Base-by-base conservation (phyloP, 2,113 vertebrate genomes). In the Phainopepla nitens region DNA sequence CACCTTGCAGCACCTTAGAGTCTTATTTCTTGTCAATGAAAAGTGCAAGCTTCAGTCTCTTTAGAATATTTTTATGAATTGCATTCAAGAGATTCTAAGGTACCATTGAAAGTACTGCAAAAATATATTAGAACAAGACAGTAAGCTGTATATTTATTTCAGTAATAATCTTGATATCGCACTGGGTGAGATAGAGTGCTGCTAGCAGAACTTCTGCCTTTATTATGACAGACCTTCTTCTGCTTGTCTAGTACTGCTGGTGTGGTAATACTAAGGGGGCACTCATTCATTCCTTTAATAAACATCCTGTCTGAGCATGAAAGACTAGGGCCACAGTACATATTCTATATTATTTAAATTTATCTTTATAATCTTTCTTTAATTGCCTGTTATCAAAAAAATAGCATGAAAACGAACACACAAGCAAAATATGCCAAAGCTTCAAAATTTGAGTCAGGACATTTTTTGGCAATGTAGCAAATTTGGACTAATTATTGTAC, bases 401-500 rank as follows among this genome's bases (percentile, higher is more conserved):
- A 66, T 54, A 61, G 29, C 13, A 24, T 42, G 6, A 82, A 72
- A 93, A 65, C 1, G 41, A 91, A 79, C 60, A 66, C 29, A 93
- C 13, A 58, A 66, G 18, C 5, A 29, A 88, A 85, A 78, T 53
- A 53, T 12, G 10, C 21, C 49, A 86, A 92, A 86, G 56, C 27
- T 77, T 86, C 29, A 80, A 66, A 66, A 73, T 81, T 69, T 70
- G 47, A 80, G n/a, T 87, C 47, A 75, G 61, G 56, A 77, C 7
- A 65, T 78, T 84, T 94, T 95, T 73, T 90, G 56, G 56, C 68
- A 78, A 78, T 44, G 41, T 83, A 92, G 80, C 54, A 95, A 93
- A 96, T 95, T 54, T 90, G 17, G 44, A 33, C 56, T 95, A 93
- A 92, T 94, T 96, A 91, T 47, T 66, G 64, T 68, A 41, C 19